A percentile compares a stretch with the other conserved stretches of the same genome.
phyloP scores from a whole-genome alignment of 2,113 vertebrate genomes.

The Machaerirhynchus nigripectus region DNA sequence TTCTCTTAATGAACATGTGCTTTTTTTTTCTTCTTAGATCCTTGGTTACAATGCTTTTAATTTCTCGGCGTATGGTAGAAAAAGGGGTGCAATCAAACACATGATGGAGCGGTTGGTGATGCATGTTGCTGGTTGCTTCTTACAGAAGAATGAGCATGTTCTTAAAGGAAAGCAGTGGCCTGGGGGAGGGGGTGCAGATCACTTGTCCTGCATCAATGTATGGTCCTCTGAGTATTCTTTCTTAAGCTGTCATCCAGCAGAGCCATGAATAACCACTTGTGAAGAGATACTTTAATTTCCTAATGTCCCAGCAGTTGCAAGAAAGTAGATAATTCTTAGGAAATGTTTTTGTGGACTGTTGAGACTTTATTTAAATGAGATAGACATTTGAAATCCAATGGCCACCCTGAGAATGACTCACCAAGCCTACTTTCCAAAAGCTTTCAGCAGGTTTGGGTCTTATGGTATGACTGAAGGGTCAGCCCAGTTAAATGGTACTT shows the following conservation, averaged over 20 bases:
- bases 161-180: not conserved
- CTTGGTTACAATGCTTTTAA: constrained; percentile 19
- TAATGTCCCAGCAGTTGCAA: not conserved
- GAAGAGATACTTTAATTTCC: not conserved
- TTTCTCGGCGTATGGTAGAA: not conserved
- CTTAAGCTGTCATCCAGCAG: not conserved
- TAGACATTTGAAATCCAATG: not conserved
- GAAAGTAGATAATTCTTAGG: not conserved
- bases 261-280: not conserved
- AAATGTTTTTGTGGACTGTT: not conserved
- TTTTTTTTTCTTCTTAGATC: constrained; percentile 8
- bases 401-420: not conserved
- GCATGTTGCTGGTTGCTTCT: not conserved
- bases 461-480: not conserved
- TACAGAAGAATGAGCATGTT: not conserved
- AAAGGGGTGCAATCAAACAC: not conserved
- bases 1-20: constrained; percentile 18
- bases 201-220: not conserved
- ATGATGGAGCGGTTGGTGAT: not conserved
- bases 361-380: not conserved
- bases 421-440: not conserved
- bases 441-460: not conserved
- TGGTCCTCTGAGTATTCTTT: not conserved
- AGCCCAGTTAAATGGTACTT: not conserved
- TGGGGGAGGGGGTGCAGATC: not conserved